A percentile compares a stretch with the other conserved stretches of the same genome.
phyloP scores from a whole-genome alignment of 1,140 invertebrate genomes.

The Papilio machaon region DNA sequence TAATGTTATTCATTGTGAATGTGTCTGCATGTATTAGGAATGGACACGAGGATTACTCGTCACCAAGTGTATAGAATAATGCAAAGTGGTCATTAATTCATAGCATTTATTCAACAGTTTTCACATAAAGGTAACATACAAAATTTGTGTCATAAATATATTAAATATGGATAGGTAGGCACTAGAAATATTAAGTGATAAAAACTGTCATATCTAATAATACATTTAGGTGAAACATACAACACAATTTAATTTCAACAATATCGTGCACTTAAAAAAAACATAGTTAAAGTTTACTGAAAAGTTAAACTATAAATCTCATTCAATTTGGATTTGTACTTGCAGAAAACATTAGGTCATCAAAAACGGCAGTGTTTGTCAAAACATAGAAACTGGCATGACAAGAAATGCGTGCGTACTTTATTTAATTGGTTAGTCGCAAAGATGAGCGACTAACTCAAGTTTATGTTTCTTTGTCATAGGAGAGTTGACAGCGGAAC shows the following conservation, averaged over 20 bases:
- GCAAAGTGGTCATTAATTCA: conserved; percentile 76
- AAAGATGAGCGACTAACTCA: conserved; percentile 47
- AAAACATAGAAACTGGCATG: conserved; percentile 81
- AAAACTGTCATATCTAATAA: conserved; percentile 78
- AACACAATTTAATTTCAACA: conserved; percentile 80
- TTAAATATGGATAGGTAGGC: conserved; percentile 73
- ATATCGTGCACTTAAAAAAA: conserved; percentile 79
- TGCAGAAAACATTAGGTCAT: conserved; percentile 77
- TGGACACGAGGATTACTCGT: not conserved
- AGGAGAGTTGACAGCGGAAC: conserved; percentile 75
- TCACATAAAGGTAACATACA: conserved; percentile 80
- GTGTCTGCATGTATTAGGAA: conserved; percentile 31
- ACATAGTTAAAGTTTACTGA: conserved; percentile 79
- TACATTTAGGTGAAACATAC: conserved; percentile 80
- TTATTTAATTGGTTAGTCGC: conserved; percentile 53
- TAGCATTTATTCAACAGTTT: conserved; percentile 79
- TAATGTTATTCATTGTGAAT: conserved; percentile 3
- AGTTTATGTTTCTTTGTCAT: conserved; percentile 74
- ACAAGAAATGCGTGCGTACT: conserved; percentile 79
- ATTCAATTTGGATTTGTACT: conserved; percentile 81
- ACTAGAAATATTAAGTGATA: conserved; percentile 73
- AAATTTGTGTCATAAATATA: conserved; percentile 74
- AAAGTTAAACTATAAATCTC: conserved; percentile 80
- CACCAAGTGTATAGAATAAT: conserved; percentile 73
- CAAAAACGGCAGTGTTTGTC: conserved; percentile 75